Conservation (phyloP, 2,797 vertebrate species). For the Semotilus atromaculatus region DNA sequence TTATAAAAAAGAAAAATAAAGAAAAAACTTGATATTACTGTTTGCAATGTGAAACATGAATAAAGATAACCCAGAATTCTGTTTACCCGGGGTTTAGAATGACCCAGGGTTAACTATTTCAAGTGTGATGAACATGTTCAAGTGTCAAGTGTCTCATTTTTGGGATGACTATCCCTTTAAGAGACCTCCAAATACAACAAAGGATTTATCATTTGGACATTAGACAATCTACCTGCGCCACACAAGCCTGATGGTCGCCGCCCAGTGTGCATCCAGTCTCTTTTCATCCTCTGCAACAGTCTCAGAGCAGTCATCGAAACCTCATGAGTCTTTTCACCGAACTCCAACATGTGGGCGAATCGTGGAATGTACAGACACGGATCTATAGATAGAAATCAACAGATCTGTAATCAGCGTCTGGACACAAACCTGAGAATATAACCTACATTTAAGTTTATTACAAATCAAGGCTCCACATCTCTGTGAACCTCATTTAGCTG, state of each 20-base stretch:
- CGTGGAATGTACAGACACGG: constrained; percentile 97
- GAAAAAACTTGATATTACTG: too few species aligned
- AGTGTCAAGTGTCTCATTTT: too few species aligned
- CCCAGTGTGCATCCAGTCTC: constrained; percentile 98
- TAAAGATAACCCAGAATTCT: too few species aligned
- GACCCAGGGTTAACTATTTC: too few species aligned
- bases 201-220: not conserved
- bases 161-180: not conserved
- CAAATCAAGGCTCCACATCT: not conserved
- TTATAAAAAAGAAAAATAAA: too few species aligned
- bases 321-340: constrained; percentile 93
- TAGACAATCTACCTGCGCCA: constrained; percentile 83
- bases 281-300: constrained; percentile 95
- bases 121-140: too few species aligned
- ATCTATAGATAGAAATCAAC: constrained; percentile 76
- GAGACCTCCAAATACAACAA: not conserved
- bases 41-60: too few species aligned
- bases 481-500: not conserved
- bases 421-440: not conserved
- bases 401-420: constrained; percentile 3
- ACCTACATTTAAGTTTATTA: not conserved
- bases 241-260: constrained; percentile 93
- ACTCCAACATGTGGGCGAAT: constrained; percentile 96
- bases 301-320: constrained; percentile 97
- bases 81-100: too few species aligned